Evolutionary conservation across 1,140 invertebrate genomes (phyloP).

Genomic region (Calosoma granatense): DNA sequence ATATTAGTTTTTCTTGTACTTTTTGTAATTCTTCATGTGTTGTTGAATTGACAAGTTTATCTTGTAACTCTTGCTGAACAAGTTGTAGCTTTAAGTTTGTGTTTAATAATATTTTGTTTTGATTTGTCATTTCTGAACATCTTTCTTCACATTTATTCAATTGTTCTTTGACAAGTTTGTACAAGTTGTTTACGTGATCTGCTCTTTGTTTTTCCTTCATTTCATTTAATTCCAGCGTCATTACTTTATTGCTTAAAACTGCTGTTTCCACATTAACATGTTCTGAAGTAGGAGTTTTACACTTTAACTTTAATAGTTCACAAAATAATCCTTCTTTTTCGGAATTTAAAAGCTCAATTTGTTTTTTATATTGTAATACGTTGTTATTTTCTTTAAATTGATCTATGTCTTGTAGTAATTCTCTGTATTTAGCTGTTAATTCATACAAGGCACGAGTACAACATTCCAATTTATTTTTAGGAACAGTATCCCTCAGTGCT

Average conservation of each 20-base stretch:
- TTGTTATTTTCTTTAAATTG: constrained; percentile 17
- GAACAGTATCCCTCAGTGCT: constrained; percentile 28
- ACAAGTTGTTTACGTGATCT: constrained; percentile 32
- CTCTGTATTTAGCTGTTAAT: constrained; percentile 29
- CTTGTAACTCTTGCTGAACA: constrained; percentile 28
- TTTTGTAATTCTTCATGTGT: constrained; percentile 20
- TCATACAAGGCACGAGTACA: constrained; percentile 32
- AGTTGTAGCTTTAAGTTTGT: constrained; percentile 34
- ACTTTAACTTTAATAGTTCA: background rate
- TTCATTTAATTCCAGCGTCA: constrained; percentile 25
- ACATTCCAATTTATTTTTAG: constrained; percentile 24
- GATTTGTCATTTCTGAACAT: constrained; percentile 26
- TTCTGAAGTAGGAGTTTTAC: background rate
- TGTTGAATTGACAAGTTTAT: constrained; percentile 20
- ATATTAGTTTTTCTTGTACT: constrained; percentile 17
- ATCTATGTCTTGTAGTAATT: constrained; percentile 26
- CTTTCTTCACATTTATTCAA: constrained; percentile 33
- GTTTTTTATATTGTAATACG: constrained; percentile 21
- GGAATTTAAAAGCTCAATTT: constrained; percentile 22
- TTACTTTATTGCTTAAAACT: constrained; percentile 20
- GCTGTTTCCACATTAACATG: background rate
- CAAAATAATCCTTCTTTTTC: constrained; percentile 26
- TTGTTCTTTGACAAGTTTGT: constrained; percentile 36
- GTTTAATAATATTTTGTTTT: constrained; percentile 33
- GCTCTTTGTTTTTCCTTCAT: constrained; percentile 34